These are phyloP conservation scores for Lepidurus apus DNA, from an alignment of 1,140 invertebrate genomes.

Conservation along the genomic window DNA sequence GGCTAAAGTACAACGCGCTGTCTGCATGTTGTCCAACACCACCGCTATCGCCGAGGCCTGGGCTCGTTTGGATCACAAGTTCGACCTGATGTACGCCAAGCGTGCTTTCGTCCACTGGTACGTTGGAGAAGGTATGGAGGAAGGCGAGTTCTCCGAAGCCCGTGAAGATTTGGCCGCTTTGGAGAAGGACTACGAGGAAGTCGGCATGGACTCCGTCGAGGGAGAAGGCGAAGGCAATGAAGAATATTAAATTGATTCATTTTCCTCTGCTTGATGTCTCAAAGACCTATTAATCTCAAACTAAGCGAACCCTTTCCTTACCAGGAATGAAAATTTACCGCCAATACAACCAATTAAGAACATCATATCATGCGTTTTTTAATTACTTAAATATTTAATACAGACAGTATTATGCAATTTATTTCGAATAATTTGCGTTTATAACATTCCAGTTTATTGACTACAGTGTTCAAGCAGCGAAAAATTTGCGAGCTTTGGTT, in stretches of 20 bases:
- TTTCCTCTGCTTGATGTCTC: no score
- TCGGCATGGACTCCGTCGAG: constrained; percentile 59
- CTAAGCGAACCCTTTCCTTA: no score
- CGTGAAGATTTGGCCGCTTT: constrained; percentile 77
- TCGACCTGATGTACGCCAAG: constrained; percentile 67
- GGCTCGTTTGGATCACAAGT: constrained; percentile 65
- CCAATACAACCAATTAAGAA: no score
- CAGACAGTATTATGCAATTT: no score
- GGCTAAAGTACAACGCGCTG: constrained; percentile 51
- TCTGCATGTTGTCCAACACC: constrained; percentile 73
- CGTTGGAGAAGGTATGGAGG: constrained; percentile 78
- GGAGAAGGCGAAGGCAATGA: constrained; percentile 46
- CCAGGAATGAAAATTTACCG: no score
- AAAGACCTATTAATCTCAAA: no score
- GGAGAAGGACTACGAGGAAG: constrained; percentile 79
- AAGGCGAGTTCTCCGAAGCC: constrained; percentile 78
- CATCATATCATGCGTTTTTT: no score
- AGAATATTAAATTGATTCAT: constrained; percentile 30
- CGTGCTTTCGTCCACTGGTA: constrained; percentile 81
- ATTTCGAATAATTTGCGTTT: no score
- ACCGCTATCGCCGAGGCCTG: constrained; percentile 66
- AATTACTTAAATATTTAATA: no score
- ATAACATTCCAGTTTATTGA: no score
- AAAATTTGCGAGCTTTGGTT: no score
- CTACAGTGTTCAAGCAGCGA: no score